These are phyloP conservation scores for Pseudochaenichthys georgianus DNA, from an alignment of 2,797 vertebrate species.

Conservation along the genomic window DNA sequence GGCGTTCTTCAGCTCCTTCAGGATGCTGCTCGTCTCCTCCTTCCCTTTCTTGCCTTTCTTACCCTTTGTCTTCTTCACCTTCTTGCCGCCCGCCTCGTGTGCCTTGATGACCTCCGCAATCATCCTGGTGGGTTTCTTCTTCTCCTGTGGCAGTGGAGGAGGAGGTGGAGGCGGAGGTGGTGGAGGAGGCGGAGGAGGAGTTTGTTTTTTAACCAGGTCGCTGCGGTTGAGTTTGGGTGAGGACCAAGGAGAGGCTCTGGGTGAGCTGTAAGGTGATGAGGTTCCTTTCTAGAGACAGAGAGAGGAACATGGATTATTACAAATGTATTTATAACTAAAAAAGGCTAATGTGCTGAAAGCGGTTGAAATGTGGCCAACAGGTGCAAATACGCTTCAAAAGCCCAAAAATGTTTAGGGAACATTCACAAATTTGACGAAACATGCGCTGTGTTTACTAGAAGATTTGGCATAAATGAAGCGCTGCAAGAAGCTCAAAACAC, in stretches of 20 bases:
- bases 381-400: too few species aligned
- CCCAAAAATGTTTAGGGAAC: too few species aligned
- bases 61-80: conserved; percentile 80
- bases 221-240: conserved; percentile 89
- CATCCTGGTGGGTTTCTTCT: conserved; percentile 90
- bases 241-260: conserved; percentile 92
- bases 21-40: conserved; percentile 85
- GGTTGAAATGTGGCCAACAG: neutral
- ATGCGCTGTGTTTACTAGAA: too few species aligned
- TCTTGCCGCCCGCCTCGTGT: conserved; percentile 88
- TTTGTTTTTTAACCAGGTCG: conserved; percentile 71
- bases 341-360: neutral
- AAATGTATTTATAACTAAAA: neutral
- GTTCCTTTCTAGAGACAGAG: conserved; percentile 81
- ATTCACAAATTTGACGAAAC: too few species aligned
- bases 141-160: conserved; percentile 73
- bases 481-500: too few species aligned
- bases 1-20: conserved; percentile 94
- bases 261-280: conserved; percentile 90
- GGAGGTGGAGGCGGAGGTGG: conserved; percentile 68
- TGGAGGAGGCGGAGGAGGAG: conserved; percentile 78
- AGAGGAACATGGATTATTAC: neutral
- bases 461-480: too few species aligned
- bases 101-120: conserved; percentile 95
- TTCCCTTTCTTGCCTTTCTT: conserved; percentile 89